Conservation (phyloP, 2,113 vertebrate genomes). For the Trichechus manatus region DNA sequence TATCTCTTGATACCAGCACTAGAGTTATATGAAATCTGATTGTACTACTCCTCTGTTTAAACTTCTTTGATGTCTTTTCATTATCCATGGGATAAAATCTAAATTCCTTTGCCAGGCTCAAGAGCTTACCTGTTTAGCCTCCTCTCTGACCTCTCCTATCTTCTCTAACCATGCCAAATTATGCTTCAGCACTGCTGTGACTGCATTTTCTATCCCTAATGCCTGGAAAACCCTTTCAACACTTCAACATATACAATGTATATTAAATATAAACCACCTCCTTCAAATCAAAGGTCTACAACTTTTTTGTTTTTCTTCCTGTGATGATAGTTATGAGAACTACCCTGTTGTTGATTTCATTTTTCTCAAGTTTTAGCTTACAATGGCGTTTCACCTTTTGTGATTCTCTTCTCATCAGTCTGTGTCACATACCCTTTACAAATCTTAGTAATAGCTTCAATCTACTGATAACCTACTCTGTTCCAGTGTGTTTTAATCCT, state of each 20-base stretch:
- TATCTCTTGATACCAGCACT: background rate
- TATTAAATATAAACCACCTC: background rate
- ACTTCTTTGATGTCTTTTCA: background rate
- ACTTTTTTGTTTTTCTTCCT: background rate
- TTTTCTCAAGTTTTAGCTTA: conserved; percentile 17
- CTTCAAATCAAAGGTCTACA: background rate
- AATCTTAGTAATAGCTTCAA: background rate
- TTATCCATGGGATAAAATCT: background rate
- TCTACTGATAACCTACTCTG: background rate
- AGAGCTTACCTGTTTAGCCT: background rate
- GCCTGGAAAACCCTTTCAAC: background rate
- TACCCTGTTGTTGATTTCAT: background rate
- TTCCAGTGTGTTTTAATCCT: background rate
- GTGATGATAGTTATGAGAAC: background rate
- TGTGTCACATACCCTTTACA: background rate
- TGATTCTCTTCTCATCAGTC: background rate
- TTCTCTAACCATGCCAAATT: background rate
- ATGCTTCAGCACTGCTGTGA: background rate
- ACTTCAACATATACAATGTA: background rate
- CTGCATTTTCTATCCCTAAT: background rate
- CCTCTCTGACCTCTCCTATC: background rate
- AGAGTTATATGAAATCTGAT: background rate
- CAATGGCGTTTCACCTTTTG: background rate
- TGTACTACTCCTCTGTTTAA: background rate
- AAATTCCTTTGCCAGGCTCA: background rate